Base-by-base conservation (phyloP, 1,140 invertebrate genomes). In the Piezodorus guildinii region DNA sequence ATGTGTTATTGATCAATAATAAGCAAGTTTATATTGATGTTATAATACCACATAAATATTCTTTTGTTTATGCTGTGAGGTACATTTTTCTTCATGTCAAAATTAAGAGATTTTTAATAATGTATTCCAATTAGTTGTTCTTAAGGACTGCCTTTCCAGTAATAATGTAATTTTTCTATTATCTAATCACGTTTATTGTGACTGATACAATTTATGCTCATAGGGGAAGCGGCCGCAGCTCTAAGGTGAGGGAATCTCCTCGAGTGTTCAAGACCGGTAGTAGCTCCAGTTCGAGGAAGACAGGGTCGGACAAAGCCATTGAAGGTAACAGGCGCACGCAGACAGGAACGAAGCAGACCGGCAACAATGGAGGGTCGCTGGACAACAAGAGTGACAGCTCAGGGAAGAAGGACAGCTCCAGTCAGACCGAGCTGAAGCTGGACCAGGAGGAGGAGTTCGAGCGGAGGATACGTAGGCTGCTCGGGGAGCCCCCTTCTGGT, bases 401-500 rank as follows among this genome's bases (percentile, higher is more conserved):
- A 0, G 77, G 75, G 3, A 82, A 83, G 67, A 76, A 81, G 64
- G 82, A 84, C 65, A 77, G 80, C 3, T 80, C 76, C 65, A 82
- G 80, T 72, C 81, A 84, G 68, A 84, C 82, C 1, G 83, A 83
- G 68, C 80, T 67, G 56, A 69, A 65, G 49, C 65, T 66, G 3
- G 23, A 23, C 52, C 52, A 56, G 23, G 52, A 56, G 15, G 52
- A 64, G 27, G 67, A 70, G 49, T 70, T 70, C 63, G 69, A 70
- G 51, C 30, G 63, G 25, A 64, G 87, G 71, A 84, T 87, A 66
- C 83, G 86, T 74, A 83, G 84, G 72, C 76, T 87, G 64, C 74
- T 87, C 52, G 85, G 87, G 70, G 83, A 86, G 27, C 23, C 17
- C 17, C 39, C 19, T 21, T 25, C 39, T 14, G 16, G 23, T 3